phyloP scores from a whole-genome alignment of 2,113 vertebrate genomes.

The Papio anubis region DNA sequence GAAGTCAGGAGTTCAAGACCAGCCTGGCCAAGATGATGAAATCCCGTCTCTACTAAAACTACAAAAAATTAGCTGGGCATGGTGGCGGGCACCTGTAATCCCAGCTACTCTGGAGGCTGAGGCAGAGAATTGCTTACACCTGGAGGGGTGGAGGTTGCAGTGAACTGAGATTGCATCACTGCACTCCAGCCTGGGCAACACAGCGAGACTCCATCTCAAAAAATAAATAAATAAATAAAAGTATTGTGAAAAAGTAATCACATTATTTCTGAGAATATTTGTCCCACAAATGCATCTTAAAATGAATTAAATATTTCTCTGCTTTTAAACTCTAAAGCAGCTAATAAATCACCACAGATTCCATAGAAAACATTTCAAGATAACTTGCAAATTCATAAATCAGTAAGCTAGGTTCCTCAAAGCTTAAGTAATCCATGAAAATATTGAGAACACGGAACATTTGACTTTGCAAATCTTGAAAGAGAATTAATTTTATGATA shows the following conservation, averaged over 20 bases:
- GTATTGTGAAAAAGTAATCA: neutral
- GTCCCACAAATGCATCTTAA: neutral
- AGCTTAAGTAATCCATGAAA: neutral
- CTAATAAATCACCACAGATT: neutral
- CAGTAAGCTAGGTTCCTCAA: neutral
- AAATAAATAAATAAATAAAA: neutral
- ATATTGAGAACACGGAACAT: neutral
- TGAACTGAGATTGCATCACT: too few species aligned
- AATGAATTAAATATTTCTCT: neutral
- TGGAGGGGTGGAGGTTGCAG: too few species aligned
- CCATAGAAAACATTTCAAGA: neutral
- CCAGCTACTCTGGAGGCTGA: too few species aligned
- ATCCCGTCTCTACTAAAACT: too few species aligned
- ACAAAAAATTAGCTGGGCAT: too few species aligned
- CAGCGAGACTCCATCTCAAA: too few species aligned
- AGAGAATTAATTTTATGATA: constrained; percentile 30
- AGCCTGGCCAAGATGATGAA: too few species aligned
- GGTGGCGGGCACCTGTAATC: too few species aligned
- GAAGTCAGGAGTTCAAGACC: too few species aligned
- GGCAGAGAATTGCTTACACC: too few species aligned
- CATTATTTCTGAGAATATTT: neutral
- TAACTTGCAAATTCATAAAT: neutral
- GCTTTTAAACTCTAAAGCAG: neutral
- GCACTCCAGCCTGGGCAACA: too few species aligned
- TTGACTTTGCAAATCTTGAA: neutral